Conservation (phyloP, 2,797 vertebrate species). For the Neosilurus hyrtlii region DNA sequence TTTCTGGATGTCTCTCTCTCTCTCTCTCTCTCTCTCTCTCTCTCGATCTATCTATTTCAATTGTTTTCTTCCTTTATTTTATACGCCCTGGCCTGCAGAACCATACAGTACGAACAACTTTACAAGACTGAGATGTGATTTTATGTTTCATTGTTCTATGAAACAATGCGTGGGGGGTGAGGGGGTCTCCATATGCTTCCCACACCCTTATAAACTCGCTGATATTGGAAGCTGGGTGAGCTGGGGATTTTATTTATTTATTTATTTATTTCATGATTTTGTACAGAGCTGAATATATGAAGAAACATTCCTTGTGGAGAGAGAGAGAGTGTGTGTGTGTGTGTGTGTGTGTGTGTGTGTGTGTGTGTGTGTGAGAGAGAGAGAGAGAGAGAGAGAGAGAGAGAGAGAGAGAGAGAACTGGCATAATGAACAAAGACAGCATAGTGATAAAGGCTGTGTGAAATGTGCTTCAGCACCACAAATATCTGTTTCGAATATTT, state of each 20-base stretch:
- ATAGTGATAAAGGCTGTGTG: slow-evolving; percentile 20
- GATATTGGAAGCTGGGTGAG: slow-evolving; percentile 31
- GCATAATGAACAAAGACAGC: slow-evolving; percentile 29
- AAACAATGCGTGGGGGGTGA: background rate
- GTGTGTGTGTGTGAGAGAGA: too few species aligned
- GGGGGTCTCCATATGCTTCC: slow-evolving; percentile 46
- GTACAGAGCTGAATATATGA: slow-evolving; percentile 41
- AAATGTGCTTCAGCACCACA: background rate
- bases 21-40: slow-evolving; percentile 16
- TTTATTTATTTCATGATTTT: slow-evolving; percentile 27
- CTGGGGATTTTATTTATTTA: too few species aligned
- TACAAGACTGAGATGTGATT: slow-evolving; percentile 46
- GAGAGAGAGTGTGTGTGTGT: too few species aligned
- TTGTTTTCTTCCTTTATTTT: background rate
- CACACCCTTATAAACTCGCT: slow-evolving; percentile 47
- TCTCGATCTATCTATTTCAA: background rate
- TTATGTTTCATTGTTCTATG: slow-evolving; percentile 49
- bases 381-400: slow-evolving; percentile 30
- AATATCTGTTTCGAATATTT: slow-evolving; percentile 32
- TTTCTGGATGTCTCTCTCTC: slow-evolving; percentile 53
- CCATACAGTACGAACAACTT: slow-evolving; percentile 55
- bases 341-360: too few species aligned
- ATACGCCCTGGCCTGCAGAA: slow-evolving; percentile 20
- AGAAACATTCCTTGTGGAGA: slow-evolving; percentile 23
- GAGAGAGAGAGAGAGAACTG: slow-evolving; percentile 22